Evolutionary conservation across 2,113 vertebrate genomes (phyloP).

Genomic region (Marmota monax): DNA sequence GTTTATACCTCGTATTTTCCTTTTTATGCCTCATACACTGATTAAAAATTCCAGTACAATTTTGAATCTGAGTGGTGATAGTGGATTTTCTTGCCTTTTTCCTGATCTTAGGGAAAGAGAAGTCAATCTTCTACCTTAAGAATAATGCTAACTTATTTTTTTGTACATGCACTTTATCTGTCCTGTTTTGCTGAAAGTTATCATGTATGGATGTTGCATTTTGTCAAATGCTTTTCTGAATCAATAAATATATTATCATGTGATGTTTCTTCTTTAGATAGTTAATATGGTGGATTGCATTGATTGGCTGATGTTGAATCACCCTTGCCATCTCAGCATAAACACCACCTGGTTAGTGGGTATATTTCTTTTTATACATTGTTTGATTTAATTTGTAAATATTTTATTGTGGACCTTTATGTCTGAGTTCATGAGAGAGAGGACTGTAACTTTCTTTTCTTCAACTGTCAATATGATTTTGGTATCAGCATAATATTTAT

Average conservation of each 20-base stretch:
- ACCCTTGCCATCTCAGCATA: neutral
- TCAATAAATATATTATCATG: neutral
- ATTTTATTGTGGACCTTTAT: neutral
- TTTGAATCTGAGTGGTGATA: neutral
- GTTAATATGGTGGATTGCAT: neutral
- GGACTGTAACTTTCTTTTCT: constrained; percentile 7
- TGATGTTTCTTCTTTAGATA: constrained; percentile 23
- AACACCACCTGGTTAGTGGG: neutral
- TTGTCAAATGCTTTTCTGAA: constrained; percentile 14
- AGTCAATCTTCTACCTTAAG: neutral
- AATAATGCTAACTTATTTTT: neutral
- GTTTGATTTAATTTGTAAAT: constrained; percentile 11
- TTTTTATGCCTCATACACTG: neutral
- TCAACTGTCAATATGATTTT: neutral
- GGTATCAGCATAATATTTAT: neutral
- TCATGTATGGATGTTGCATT: neutral
- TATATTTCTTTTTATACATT: neutral
- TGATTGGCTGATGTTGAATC: neutral
- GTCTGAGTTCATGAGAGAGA: neutral
- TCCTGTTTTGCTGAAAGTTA: constrained; percentile 4
- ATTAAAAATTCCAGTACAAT: neutral
- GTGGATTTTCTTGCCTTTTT: neutral
- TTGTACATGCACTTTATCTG: neutral
- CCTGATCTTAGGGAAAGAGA: neutral
- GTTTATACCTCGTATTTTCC: neutral